Conservation (phyloP, 1,140 invertebrate genomes). For the Drosophila tropicalis region DNA sequence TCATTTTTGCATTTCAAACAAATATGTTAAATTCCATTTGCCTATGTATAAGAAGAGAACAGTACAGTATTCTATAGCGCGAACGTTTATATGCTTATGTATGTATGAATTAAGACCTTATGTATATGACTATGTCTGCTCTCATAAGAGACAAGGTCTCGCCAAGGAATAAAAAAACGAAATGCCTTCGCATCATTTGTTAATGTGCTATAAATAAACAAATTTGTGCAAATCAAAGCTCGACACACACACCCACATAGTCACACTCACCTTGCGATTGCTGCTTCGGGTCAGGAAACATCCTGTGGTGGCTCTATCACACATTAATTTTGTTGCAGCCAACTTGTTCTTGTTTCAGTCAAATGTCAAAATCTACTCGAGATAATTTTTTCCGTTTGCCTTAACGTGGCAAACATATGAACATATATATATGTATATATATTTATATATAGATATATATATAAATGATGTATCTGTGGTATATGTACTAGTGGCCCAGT, state of each 20-base stretch:
- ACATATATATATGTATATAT: constrained; percentile 20
- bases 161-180: background rate
- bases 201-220: constrained; percentile 50
- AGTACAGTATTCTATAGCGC: background rate
- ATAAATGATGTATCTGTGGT: constrained; percentile 29
- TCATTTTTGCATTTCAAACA: constrained; percentile 7
- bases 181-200: constrained; percentile 34
- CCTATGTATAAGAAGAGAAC: background rate
- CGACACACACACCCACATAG: constrained; percentile 14
- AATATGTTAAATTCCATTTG: background rate
- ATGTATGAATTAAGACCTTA: too few species aligned
- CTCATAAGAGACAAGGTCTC: too few species aligned
- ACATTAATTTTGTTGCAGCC: constrained; percentile 85
- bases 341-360: constrained; percentile 42
- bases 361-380: constrained; percentile 36
- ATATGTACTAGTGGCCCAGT: constrained; percentile 16
- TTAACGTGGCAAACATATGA: constrained; percentile 20
- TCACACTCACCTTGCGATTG: constrained; percentile 85
- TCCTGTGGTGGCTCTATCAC: constrained; percentile 87
- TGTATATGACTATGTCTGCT: too few species aligned
- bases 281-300: constrained; percentile 86
- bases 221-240: constrained; percentile 20
- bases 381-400: constrained; percentile 9
- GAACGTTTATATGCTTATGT: too few species aligned
- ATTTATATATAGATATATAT: constrained; percentile 25